Percentiles rank a stretch among this genome's conserved stretches.
Evolutionary conservation across 53 echinoderm and acorn worm genomes (phyloP).

Genomic region (Hippasteria phrygiana): DNA sequence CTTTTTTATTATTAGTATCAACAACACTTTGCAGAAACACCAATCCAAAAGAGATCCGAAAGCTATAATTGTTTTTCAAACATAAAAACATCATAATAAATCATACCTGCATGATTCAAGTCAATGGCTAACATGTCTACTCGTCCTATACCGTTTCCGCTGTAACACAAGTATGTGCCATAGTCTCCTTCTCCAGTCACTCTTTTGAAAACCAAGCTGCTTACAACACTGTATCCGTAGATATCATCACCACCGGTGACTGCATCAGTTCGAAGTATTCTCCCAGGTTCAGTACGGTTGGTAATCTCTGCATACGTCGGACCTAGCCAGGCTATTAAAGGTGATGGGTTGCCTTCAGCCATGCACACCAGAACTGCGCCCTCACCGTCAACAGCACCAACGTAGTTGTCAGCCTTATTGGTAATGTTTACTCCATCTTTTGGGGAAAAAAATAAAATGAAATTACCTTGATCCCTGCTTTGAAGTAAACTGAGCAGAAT

Average conservation of each 20-base stretch:
- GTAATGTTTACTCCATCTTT: conserved; percentile 9
- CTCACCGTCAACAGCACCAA: not conserved
- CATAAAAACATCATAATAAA: no score
- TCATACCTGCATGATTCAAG: not conserved
- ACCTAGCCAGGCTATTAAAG: not conserved
- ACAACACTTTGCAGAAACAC: no score
- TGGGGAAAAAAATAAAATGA: no score
- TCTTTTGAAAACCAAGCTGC: not conserved
- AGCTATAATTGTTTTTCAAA: no score
- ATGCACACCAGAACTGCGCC: not conserved
- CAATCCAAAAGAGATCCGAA: no score
- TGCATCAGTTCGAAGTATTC: not conserved
- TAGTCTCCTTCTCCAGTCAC: not conserved
- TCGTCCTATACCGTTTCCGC: conserved; percentile 13
- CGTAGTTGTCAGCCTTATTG: not conserved
- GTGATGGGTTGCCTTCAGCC: not conserved
- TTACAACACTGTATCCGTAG: not conserved
- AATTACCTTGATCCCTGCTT: not conserved
- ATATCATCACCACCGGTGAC: not conserved
- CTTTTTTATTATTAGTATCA: no score
- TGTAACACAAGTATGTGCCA: not conserved
- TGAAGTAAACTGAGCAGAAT: not conserved
- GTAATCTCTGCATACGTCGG: not conserved
- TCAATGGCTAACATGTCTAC: not conserved
- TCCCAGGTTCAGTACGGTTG: not conserved